Conservation (phyloP, 2,888 invertebrate species). For the Hypolimnas misippus region DNA sequence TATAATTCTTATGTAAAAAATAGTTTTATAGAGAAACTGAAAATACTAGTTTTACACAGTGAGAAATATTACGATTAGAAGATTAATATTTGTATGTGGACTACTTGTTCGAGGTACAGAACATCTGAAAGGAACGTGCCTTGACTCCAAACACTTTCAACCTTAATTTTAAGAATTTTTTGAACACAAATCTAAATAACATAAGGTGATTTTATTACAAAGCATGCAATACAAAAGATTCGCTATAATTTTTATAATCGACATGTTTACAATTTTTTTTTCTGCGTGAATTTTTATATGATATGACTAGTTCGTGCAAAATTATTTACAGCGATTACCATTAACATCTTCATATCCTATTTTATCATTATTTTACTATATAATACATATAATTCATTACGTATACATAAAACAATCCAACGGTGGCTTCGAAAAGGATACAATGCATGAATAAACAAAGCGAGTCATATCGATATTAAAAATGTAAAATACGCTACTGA, state of each 20-base stretch:
- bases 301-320: conserved; percentile 49
- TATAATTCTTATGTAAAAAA: too few relatives aligned
- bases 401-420: background rate
- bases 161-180: too few relatives aligned
- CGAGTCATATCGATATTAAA: background rate
- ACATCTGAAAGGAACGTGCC: too few relatives aligned
- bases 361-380: conserved; percentile 32
- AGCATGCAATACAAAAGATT: conserved; percentile 3
- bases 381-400: conserved; percentile 25
- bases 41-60: too few relatives aligned
- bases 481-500: background rate
- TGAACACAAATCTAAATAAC: background rate
- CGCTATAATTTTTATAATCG: conserved; percentile 6
- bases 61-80: too few relatives aligned
- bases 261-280: background rate
- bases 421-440: background rate
- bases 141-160: too few relatives aligned
- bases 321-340: conserved; percentile 47
- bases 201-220: background rate
- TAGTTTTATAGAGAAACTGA: too few relatives aligned
- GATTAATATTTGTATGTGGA: too few relatives aligned
- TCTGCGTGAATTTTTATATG: conserved; percentile 35
- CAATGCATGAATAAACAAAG: background rate
- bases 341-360: conserved; percentile 30
- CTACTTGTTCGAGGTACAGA: too few relatives aligned